phyloP scores from a whole-genome alignment of 2,888 invertebrate genomes.

The Chirona hameri region DNA sequence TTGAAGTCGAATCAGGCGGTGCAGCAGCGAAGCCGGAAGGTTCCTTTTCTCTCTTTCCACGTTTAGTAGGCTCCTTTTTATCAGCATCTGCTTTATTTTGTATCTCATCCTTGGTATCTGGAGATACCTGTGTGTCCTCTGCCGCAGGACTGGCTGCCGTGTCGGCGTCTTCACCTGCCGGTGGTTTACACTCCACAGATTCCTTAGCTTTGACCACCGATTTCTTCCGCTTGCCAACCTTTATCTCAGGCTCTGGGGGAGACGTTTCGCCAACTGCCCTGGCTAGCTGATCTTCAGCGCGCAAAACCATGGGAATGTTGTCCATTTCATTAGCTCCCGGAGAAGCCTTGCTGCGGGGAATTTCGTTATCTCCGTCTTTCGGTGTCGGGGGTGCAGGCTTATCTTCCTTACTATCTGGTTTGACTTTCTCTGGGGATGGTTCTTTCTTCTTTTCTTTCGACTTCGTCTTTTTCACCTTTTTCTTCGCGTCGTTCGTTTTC shows the following conservation, averaged over 20 bases:
- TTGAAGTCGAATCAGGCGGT: background rate
- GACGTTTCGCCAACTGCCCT: slow-evolving; percentile 29
- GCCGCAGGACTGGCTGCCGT: background rate
- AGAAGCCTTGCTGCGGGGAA: background rate
- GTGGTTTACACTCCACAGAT: slow-evolving; percentile 30
- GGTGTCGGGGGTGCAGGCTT: background rate
- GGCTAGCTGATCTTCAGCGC: slow-evolving; percentile 28
- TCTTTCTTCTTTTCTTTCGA: background rate
- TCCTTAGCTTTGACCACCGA: slow-evolving; percentile 11
- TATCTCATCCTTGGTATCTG: background rate
- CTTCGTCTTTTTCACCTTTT: background rate
- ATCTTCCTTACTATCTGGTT: background rate
- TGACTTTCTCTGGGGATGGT: background rate
- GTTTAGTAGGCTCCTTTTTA: background rate
- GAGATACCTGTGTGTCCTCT: background rate
- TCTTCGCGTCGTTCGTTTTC: background rate
- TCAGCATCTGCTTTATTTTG: background rate
- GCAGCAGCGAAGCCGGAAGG: background rate
- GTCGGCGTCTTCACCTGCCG: slow-evolving; percentile 33
- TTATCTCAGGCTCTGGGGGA: background rate
- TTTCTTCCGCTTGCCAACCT: background rate
- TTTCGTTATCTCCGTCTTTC: background rate
- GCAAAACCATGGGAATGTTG: slow-evolving; percentile 29
- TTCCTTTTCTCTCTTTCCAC: background rate
- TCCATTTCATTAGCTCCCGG: slow-evolving; percentile 33